phyloP scores from a whole-genome alignment of 2,113 vertebrate genomes.

The Ctenodactylus gundi region DNA sequence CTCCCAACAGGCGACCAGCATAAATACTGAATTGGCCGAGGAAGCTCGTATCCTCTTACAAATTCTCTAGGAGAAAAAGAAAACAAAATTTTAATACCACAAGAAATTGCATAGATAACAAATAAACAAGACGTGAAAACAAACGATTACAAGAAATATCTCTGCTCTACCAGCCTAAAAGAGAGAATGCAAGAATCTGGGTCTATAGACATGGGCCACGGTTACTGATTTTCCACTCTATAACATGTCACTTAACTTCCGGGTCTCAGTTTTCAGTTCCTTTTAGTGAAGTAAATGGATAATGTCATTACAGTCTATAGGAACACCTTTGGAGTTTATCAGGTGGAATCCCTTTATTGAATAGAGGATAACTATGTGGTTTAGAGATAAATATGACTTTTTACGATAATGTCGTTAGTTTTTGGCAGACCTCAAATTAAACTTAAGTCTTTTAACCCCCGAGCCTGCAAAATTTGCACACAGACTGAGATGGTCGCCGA shows the following conservation, averaged over 20 bases:
- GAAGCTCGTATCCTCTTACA: constrained; percentile 87
- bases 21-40: constrained; percentile 90
- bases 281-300: not conserved
- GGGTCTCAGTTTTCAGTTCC: constrained; percentile 1
- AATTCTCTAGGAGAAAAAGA: constrained; percentile 87
- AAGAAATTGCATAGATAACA: constrained; percentile 45
- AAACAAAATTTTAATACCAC: constrained; percentile 41
- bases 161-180: not conserved
- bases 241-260: not conserved
- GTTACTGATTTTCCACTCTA: not conserved
- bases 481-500: constrained; percentile 59
- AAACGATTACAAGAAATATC: not conserved
- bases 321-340: not conserved
- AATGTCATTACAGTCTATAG: not conserved
- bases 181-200: not conserved
- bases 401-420: constrained; percentile 10
- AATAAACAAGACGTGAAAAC: constrained; percentile 36
- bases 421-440: constrained; percentile 52
- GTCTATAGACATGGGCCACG: not conserved
- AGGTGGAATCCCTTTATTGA: not conserved
- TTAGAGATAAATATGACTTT: not conserved
- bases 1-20: constrained; percentile 91
- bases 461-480: constrained; percentile 67
- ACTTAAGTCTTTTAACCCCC: constrained; percentile 57
- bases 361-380: not conserved